Percentiles rank a stretch among this genome's conserved stretches.
phyloP scores from a whole-genome alignment of 2,113 vertebrate species.

The Seriola rivoliana region DNA sequence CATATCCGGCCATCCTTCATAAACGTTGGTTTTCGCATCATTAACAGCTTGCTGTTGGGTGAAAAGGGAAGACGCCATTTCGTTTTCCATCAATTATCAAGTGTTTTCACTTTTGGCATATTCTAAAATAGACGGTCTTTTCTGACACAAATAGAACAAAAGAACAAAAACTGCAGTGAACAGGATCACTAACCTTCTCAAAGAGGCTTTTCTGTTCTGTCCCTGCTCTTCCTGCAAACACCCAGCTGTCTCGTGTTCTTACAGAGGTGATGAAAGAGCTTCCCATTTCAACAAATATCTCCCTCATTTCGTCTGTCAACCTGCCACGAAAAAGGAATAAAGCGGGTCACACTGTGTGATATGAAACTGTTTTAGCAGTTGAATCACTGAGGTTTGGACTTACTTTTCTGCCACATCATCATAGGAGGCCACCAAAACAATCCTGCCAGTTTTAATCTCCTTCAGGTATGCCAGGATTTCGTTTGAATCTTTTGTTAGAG shows the following conservation, averaged over 20 bases:
- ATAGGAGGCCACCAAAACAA: slow-evolving; percentile 88
- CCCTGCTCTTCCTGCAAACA: slow-evolving; percentile 88
- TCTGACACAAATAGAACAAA: slow-evolving; percentile 56
- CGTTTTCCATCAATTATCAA: slow-evolving; percentile 9
- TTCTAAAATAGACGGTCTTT: slow-evolving; percentile 49
- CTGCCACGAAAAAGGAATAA: slow-evolving; percentile 73
- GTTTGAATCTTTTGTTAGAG: slow-evolving; percentile 66
- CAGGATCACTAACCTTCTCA: slow-evolving; percentile 86
- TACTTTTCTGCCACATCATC: slow-evolving; percentile 89
- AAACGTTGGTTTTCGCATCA: slow-evolving; percentile 82
- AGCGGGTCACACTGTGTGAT: background rate
- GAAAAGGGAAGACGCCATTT: slow-evolving; percentile 32
- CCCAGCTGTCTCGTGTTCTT: slow-evolving; percentile 89
- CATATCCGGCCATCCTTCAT: slow-evolving; percentile 88
- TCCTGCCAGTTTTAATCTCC: slow-evolving; percentile 72
- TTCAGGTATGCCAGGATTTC: slow-evolving; percentile 82
- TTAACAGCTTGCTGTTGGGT: slow-evolving; percentile 83
- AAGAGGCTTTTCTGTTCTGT: slow-evolving; percentile 83
- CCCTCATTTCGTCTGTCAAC: slow-evolving; percentile 84
- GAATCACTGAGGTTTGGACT: slow-evolving; percentile 66
- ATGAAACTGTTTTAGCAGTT: slow-evolving; percentile 10
- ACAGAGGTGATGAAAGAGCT: slow-evolving; percentile 83
- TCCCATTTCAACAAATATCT: slow-evolving; percentile 83
- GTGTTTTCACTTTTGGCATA: background rate
- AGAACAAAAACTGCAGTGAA: background rate